Conservation (phyloP, 2,113 vertebrate species). For the Cathartes aura region DNA sequence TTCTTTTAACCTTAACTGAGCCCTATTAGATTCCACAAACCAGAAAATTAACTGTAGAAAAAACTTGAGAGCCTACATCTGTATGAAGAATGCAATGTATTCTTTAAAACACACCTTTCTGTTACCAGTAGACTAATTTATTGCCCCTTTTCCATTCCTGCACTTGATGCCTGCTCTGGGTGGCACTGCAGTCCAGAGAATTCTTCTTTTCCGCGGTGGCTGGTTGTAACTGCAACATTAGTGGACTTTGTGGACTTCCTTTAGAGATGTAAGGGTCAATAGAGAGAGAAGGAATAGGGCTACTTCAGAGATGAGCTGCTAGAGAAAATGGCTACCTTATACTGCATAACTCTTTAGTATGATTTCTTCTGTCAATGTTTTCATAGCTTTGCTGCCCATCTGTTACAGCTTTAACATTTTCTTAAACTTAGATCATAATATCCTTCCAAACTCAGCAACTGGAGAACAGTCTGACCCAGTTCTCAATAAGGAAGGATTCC, state of each 20-base stretch:
- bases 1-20: neutral
- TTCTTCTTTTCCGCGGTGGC: neutral
- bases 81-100: neutral
- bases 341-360: neutral
- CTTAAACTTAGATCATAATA: neutral
- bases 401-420: neutral
- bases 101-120: neutral
- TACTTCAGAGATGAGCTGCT: neutral
- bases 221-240: neutral
- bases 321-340: neutral
- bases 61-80: neutral
- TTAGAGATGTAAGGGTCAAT: neutral
- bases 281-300: neutral
- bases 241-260: neutral
- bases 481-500: neutral
- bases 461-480: neutral
- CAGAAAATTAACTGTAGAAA: neutral
- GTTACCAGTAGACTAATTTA: neutral
- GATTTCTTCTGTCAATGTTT: neutral
- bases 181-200: conserved; percentile 49
- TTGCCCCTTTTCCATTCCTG: neutral
- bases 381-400: neutral
- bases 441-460: neutral
- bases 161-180: conserved; percentile 23
- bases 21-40: neutral